Percentiles rank a stretch among this genome's conserved stretches.
Conservation (phyloP, 2,113 vertebrate genomes). For the Telmatochromis sp. region DNA sequence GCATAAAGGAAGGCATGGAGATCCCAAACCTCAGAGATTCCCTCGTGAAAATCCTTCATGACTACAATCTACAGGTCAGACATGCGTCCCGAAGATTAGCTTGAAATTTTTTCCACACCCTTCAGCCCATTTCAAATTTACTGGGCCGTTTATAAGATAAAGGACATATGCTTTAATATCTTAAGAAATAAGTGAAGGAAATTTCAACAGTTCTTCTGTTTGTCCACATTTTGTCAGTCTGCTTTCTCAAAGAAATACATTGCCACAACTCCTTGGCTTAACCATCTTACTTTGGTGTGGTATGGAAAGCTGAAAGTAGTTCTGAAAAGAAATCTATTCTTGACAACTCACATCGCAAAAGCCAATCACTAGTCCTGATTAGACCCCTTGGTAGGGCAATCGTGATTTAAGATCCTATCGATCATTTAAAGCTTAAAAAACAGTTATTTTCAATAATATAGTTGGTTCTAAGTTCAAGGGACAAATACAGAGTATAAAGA, state of each 20-base stretch:
- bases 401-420: background rate
- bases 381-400: background rate
- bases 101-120: background rate
- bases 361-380: background rate
- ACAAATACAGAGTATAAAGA: background rate
- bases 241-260: background rate
- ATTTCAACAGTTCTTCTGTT: background rate
- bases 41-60: slow-evolving; percentile 95
- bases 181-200: background rate
- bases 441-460: background rate
- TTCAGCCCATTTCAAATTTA: background rate
- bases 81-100: background rate
- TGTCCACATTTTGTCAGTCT: background rate
- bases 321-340: background rate
- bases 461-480: background rate
- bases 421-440: background rate
- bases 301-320: background rate
- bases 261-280: background rate
- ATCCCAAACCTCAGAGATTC: slow-evolving; percentile 97
- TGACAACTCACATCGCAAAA: background rate
- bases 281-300: background rate
- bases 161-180: background rate
- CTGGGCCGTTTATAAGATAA: background rate
- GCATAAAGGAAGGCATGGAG: slow-evolving; percentile 98
- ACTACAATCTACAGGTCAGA: slow-evolving; percentile 95